A percentile compares a stretch with the other conserved stretches of the same genome.
Evolutionary conservation across 2,113 vertebrate species (phyloP).

Genomic region (Anhinga anhinga): DNA sequence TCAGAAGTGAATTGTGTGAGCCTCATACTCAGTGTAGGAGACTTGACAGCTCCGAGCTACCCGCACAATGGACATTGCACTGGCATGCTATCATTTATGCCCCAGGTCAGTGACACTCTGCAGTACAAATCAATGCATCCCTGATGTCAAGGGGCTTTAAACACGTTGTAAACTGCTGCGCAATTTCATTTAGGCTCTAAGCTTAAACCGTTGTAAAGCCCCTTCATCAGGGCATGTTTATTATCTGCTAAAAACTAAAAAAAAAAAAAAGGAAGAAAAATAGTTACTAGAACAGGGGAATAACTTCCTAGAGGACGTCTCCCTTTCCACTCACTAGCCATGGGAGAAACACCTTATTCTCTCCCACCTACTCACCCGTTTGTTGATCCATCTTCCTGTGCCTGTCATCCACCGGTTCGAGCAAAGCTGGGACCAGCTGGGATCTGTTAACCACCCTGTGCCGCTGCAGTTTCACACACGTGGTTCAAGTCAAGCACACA

Average conservation of each 20-base stretch:
- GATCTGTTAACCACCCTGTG: neutral
- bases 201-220: neutral
- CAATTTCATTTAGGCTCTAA: neutral
- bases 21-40: neutral
- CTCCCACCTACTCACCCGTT: neutral
- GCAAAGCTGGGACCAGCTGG: neutral
- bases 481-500: neutral
- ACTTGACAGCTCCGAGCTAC: neutral
- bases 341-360: neutral
- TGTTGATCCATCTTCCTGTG: neutral
- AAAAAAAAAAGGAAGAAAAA: neutral
- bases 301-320: neutral
- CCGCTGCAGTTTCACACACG: neutral
- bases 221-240: neutral
- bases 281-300: neutral
- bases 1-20: neutral
- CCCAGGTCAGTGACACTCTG: fast-evolving
- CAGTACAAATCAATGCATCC: neutral
- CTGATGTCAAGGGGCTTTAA: neutral
- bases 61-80: no score
- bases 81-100: fast-evolving
- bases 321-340: neutral
- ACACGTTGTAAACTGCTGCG: neutral
- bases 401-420: neutral
- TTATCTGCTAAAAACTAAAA: neutral